Evolutionary conservation across 2,888 invertebrate species (phyloP).

Genomic region (Hecatera dysodea): DNA sequence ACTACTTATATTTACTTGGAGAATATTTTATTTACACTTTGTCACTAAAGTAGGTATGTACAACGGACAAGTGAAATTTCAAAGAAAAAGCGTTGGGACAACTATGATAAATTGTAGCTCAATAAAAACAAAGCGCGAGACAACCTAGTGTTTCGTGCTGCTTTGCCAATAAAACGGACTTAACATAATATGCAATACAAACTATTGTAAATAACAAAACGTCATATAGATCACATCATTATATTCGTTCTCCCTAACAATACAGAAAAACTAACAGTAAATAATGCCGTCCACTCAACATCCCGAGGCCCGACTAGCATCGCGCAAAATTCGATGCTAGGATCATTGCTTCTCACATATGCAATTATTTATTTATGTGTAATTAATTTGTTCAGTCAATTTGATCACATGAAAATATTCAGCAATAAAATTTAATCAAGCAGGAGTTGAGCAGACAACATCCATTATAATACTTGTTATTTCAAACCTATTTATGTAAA

Average conservation of each 20-base stretch:
- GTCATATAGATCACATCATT: slow-evolving; percentile 37
- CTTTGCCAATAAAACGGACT: slow-evolving; percentile 46
- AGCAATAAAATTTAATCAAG: neutral
- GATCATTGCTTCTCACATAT: neutral
- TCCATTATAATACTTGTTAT: slow-evolving; percentile 30
- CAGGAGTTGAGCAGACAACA: slow-evolving; percentile 23
- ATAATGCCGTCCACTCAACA: slow-evolving; percentile 31
- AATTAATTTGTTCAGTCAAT: neutral
- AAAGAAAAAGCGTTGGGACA: slow-evolving; percentile 72
- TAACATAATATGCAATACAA: slow-evolving; percentile 45
- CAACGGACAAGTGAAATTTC: slow-evolving; percentile 81
- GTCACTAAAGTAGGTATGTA: slow-evolving; percentile 83
- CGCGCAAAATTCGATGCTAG: neutral
- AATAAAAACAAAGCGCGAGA: slow-evolving; percentile 52
- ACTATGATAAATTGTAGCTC: slow-evolving; percentile 68
- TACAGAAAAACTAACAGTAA: slow-evolving; percentile 45
- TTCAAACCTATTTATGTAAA: slow-evolving; percentile 58
- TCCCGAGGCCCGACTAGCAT: neutral
- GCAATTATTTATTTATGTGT: slow-evolving; percentile 4
- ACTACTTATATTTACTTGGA: slow-evolving; percentile 80
- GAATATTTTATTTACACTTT: slow-evolving; percentile 90
- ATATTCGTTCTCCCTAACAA: slow-evolving; percentile 46
- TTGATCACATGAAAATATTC: slow-evolving; percentile 1
- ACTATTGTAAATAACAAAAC: slow-evolving; percentile 60
- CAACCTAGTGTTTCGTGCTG: slow-evolving; percentile 40